phyloP scores from a whole-genome alignment of 2,888 invertebrate genomes.

The Nasonovia ribisnigri region DNA sequence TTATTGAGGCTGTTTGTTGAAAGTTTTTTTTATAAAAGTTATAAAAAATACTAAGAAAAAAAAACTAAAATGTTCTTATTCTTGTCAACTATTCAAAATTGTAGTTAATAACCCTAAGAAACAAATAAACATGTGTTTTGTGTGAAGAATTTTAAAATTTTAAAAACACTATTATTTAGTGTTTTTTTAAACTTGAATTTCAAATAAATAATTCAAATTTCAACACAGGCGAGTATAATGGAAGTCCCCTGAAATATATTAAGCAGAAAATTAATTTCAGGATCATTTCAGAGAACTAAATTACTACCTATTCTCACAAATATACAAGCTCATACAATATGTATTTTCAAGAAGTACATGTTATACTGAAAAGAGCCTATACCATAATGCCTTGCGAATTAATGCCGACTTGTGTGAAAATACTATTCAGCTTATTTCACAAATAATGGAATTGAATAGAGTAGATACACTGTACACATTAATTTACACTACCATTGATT shows the following conservation, averaged over 20 bases:
- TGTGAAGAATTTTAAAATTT: not conserved
- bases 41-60: not conserved
- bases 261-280: not conserved
- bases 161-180: not conserved
- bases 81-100: not conserved
- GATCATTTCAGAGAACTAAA: not conserved
- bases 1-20: not conserved
- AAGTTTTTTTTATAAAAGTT: not conserved
- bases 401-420: not conserved
- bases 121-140: not conserved
- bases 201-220: not conserved
- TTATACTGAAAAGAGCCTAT: not conserved
- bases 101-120: not conserved
- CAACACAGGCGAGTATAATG: not conserved
- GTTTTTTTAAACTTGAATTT: not conserved
- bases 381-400: not conserved
- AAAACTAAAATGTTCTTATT: not conserved
- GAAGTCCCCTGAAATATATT: not conserved
- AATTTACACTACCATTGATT: not conserved
- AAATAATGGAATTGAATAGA: slow-evolving; percentile 11
- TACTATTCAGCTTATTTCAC: not conserved
- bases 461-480: not conserved
- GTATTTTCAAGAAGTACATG: not conserved
- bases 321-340: not conserved
- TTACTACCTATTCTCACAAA: not conserved